Base-by-base conservation (phyloP, 1,140 invertebrate genomes). In the Colletes gigas region DNA sequence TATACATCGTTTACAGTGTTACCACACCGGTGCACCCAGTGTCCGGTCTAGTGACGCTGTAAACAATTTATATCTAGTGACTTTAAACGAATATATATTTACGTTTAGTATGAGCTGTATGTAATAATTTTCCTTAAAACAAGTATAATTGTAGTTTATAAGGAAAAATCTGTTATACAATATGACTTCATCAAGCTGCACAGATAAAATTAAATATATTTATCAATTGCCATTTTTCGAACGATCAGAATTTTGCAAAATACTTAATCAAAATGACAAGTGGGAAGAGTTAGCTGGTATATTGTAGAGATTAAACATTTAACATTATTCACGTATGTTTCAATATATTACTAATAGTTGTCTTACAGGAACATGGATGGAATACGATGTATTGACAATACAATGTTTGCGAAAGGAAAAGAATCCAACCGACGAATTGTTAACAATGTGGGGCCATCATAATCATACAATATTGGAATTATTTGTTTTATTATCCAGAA, bases 391-490 rank as follows among this genome's bases (percentile, higher is more conserved):
- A 12, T 88, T 84, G 41, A 94, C 93, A 9, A 91, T 96, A 60
- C 92, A 94, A 62, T 91, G 90, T 84, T 92, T 96, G 60, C 90
- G 92, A 50, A 93, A 94, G 52, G 94, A 95, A 47, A 93, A 93
- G 47, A 97, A 97, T 78, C 97, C 97, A 0, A 95, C 96, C 0
- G 95, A 96, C 85, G 94, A 96, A 86, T 93, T 98, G 6, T 92
- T 98, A 21, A 95, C 94, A 52, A 91, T 95, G 68, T 98, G 97
- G 97, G 96, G 96, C 8, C 95, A 96, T 84, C 94, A 96, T 74
- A 98, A 98, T 92, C 97, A 98, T 84, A 96, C 95, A 19, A 95
- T 97, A 3, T 91, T 95, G 65, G 96, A 97, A 91, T 91, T 98
- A 8, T 98, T 97, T 91, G 93, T 95, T 3, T 89, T 97, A 30